Evolutionary conservation across 2,113 vertebrate genomes (phyloP).

Genomic region (Solea senegalensis): DNA sequence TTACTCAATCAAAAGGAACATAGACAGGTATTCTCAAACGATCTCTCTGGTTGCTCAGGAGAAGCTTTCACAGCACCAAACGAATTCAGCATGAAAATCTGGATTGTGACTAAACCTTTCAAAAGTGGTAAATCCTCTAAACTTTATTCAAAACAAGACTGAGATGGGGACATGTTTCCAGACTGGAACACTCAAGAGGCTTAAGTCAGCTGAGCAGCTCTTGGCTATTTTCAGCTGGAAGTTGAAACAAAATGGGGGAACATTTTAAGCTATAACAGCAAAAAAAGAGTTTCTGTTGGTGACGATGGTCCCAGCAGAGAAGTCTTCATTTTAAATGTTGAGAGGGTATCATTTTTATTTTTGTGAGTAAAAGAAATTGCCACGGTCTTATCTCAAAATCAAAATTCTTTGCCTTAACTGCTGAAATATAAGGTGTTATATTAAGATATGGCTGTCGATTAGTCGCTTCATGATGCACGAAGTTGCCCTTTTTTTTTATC

Average conservation of each 20-base stretch:
- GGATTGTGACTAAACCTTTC: constrained; percentile 19
- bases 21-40: neutral
- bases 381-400: constrained; percentile 1
- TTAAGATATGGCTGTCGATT: no score
- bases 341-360: constrained; percentile 13
- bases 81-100: constrained; percentile 13
- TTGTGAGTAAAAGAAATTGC: constrained; percentile 23
- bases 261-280: constrained; percentile 13
- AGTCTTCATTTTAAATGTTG: neutral
- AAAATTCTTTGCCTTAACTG: neutral
- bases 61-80: constrained; percentile 14
- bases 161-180: constrained; percentile 29
- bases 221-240: constrained; percentile 28
- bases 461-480: no score
- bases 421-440: no score
- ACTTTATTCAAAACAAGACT: constrained; percentile 55
- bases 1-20: no score
- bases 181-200: constrained; percentile 57
- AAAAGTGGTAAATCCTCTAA: constrained; percentile 53
- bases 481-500: no score
- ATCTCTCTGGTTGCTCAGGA: neutral
- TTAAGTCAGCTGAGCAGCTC: constrained; percentile 42
- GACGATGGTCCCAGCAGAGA: constrained; percentile 7
- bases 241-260: constrained; percentile 29
- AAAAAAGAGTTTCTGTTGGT: constrained; percentile 1